Evolutionary conservation across 2,113 vertebrate genomes (phyloP), one percentile per base, ranked within the genome.

Genomic region (Tupaia chinensis): DNA sequence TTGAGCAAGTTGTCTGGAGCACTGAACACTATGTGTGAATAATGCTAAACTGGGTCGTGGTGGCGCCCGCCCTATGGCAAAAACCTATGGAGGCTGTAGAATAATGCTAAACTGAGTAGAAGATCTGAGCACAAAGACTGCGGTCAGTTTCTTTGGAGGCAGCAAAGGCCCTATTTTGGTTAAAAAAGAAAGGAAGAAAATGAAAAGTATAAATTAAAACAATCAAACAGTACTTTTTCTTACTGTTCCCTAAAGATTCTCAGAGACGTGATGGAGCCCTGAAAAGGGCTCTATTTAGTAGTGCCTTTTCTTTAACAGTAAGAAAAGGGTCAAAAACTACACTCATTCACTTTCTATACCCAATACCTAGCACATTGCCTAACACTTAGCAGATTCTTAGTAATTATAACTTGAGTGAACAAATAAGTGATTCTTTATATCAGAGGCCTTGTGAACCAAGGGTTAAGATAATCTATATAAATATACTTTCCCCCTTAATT

Each of bases 81-180:
- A 32, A 32, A 32, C 32, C 32, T 32, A 32, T 32, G 32, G 32
- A 32, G 32, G 32, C 32, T 32, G 32, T 32, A 32, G 32, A 32
- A 32, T 94, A 81, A 73, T 83, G 44, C n/a, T 89, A 29, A 80
- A 96, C 53, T 89, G 70, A 96, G 13, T 85, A 91, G 84, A 87
- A 78, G 29, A 74, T 60, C 15, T 82, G 54, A 87, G 13, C 53
- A 29, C 73, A 94, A 54, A 85, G 61, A 74, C 69, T 91, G 22
- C 44, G 66, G 19, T 17, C 53, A 90, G 1, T 93, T 95, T 94
- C 89, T 95, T 76, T 84, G 68, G 94, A 84, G 20, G 44, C 20
- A 60, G 22, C 15, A 65, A 44, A 66, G n/a, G 13, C 23, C 88
- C 69, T 95, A 19, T 66, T 86, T 93, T 86, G 58, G n/a, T 85